phyloP scores from a whole-genome alignment of 2,888 invertebrate genomes.

The Noctua comes region DNA sequence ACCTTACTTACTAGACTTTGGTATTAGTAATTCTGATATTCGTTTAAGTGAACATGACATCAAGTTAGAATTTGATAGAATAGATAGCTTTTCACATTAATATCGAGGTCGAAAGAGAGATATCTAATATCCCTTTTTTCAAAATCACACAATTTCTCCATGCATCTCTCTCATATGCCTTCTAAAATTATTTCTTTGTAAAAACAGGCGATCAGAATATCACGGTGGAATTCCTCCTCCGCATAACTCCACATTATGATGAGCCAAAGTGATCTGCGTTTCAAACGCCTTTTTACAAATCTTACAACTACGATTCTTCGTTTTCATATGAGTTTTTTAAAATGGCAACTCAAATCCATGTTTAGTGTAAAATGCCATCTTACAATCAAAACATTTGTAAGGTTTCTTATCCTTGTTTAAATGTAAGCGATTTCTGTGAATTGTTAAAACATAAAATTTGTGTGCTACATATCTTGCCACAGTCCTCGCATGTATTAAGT shows the following conservation, averaged over 20 bases:
- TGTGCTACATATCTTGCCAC: no score
- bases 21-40: background rate
- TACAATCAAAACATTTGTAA: conserved; percentile 15
- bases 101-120: background rate
- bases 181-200: conserved; percentile 4
- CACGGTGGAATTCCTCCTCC: background rate
- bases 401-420: background rate
- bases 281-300: background rate
- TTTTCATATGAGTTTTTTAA: no score
- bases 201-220: conserved; percentile 23
- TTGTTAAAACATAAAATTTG: no score
- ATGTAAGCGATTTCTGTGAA: no score
- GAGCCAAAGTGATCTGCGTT: background rate
- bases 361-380: background rate
- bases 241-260: no score
- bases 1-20: background rate
- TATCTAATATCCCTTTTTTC: background rate
- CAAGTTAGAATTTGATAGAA: background rate
- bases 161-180: background rate
- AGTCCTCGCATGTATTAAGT: no score
- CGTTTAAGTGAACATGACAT: background rate
- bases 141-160: conserved; percentile 24
- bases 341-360: background rate
- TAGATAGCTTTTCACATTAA: no score
- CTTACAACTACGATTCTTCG: no score